Base-by-base conservation (phyloP, 2,113 vertebrate species). In the Zosterops japonicus region DNA sequence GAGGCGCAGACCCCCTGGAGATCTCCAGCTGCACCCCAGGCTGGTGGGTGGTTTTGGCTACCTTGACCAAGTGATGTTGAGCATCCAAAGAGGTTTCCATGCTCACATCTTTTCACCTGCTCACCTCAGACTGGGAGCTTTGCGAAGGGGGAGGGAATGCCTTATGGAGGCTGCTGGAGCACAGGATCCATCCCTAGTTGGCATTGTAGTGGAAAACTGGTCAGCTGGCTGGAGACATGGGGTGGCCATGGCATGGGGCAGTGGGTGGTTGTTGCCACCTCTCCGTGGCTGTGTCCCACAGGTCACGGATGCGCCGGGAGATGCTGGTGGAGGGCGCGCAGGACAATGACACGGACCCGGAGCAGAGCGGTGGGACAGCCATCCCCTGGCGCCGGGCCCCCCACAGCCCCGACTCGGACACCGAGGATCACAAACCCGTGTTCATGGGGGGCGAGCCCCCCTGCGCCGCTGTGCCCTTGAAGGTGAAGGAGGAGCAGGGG, bases 221-320 rank as follows among this genome's bases (percentile, higher is more conserved):
- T 15, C 5, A 1, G 2, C 35, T 29, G 74, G 10, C 42, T 24
- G 47, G 52, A 35, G 29, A 7, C 5, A 1, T 18, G 53, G 0
- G 0, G 14, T 22, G 35, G 24, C 63, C 3, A 0, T 0, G 4
- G 8, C 47, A 1, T 0, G 6, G n/a, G 49, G 31, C 12, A 3
- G 1, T 2, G 47, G 5, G 13, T 18, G 68, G 18, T 9, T 14
- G 7, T 27, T 24, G 2, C 57, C 2, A 5, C 52, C 29, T 2
- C 24, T 78, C n/a, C 0, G 0, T 0, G 5, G 77, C 91, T 92
- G 85, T 91, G 57, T 89, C 88, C 90, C 0, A n/a, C 98, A 99
- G 99, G 98, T 99, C 99, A 42, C 98, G 99, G 87, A 99, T 99
- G 99, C 98, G 99, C 61, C 98, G 99, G 35, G 99, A 99, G 97